These are phyloP conservation scores for Antheraea mylitta DNA, from an alignment of 1,140 invertebrate genomes.

Conservation along the genomic window DNA sequence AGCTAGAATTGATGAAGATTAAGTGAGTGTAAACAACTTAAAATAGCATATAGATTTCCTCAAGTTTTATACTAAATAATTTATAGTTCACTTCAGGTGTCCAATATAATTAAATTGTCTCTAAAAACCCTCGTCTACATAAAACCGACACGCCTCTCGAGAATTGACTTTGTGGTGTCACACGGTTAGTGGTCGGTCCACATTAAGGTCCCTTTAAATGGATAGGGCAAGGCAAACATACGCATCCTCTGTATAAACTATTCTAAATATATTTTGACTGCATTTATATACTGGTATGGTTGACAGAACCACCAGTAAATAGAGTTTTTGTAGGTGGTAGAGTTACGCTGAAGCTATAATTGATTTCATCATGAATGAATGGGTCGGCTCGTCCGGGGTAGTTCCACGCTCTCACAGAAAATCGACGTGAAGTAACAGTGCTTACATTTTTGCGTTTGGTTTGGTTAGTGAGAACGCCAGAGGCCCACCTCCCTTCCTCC, in stretches of 20 bases:
- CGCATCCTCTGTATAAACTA: conserved; percentile 6
- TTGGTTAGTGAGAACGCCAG: too few species aligned
- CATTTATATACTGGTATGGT: not conserved
- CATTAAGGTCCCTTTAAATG: conserved; percentile 16
- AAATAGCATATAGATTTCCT: not conserved
- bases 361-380: too few species aligned
- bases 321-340: too few species aligned
- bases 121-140: not conserved
- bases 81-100: not conserved
- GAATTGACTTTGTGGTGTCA: conserved; percentile 9
- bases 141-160: conserved; percentile 7
- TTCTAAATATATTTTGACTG: conserved; percentile 8
- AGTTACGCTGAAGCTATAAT: too few species aligned
- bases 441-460: too few species aligned
- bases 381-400: too few species aligned
- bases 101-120: conserved; percentile 13
- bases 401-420: too few species aligned
- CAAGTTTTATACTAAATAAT: not conserved
- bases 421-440: too few species aligned
- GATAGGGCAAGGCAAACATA: conserved; percentile 13
- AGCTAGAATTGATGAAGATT: too few species aligned
- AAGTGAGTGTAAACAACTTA: too few species aligned
- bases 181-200: conserved; percentile 1
- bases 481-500: too few species aligned
- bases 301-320: not conserved